These are phyloP conservation scores for Diadema setosum DNA, from an alignment of 35 echinoderm and acorn worm genomes.

Conservation along the genomic window DNA sequence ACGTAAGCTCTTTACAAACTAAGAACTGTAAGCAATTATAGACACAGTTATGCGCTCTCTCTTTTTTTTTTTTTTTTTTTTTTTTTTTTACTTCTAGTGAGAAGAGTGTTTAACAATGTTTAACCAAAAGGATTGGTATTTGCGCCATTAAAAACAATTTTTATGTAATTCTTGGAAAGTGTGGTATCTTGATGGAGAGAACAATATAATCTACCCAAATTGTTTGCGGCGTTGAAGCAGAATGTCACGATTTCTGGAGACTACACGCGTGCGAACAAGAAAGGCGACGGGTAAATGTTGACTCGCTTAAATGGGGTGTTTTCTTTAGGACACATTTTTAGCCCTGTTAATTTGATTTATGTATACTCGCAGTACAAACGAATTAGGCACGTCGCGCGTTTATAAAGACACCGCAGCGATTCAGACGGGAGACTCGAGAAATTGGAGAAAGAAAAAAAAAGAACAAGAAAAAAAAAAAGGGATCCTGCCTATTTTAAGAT, in stretches of 20 bases:
- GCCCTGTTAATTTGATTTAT: slow-evolving; percentile 2
- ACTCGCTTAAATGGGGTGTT: not conserved
- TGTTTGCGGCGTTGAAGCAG: not conserved
- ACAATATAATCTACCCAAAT: not conserved
- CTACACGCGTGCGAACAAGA: not conserved
- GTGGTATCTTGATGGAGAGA: not conserved
- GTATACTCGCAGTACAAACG: not conserved
- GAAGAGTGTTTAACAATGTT: no score
- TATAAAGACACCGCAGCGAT: slow-evolving; percentile 1
- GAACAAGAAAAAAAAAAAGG: no score
- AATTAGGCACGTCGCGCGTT: not conserved
- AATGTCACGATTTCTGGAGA: not conserved
- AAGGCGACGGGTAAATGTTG: not conserved
- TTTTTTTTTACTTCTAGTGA: not conserved
- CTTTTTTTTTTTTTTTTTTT: not conserved
- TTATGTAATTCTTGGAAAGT: not conserved
- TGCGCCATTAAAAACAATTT: not conserved
- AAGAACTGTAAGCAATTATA: no score
- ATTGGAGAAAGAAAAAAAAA: not conserved
- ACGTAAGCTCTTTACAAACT: no score
- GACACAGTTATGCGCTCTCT: not conserved
- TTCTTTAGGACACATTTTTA: not conserved
- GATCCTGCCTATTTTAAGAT: no score
- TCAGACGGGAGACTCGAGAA: not conserved
- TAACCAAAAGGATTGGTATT: no score